Conservation (phyloP, 2,113 vertebrate genomes). For the Calidris pugnax region DNA sequence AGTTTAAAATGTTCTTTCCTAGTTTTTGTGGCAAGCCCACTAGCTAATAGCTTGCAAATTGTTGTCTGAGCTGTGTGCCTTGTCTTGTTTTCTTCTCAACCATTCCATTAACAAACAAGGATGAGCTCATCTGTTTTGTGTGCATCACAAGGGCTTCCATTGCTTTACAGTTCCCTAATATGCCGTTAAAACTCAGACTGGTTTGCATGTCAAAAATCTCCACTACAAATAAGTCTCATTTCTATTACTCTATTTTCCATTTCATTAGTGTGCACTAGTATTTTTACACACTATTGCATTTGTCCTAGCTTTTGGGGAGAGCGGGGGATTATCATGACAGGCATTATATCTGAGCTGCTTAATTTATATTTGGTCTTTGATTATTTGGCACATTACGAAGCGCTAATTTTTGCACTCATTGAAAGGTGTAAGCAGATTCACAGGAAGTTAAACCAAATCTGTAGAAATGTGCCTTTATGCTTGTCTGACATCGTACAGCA, state of each 20-base stretch:
- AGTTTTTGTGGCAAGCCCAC: background rate
- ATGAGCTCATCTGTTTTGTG: background rate
- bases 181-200: background rate
- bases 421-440: background rate
- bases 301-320: background rate
- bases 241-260: background rate
- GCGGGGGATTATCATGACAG: background rate
- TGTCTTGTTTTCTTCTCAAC: background rate
- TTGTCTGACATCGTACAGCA: background rate
- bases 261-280: background rate
- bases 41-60: background rate
- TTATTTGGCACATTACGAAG: constrained; percentile 35
- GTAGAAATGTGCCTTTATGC: background rate
- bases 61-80: background rate
- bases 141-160: background rate
- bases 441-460: constrained; percentile 2
- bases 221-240: background rate
- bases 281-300: background rate
- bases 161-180: background rate
- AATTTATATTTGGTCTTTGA: constrained; percentile 25
- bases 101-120: background rate
- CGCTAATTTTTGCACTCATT: constrained; percentile 28
- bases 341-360: background rate
- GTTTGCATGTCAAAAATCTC: background rate
- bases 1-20: background rate